A percentile compares a stretch with the other conserved stretches of the same genome.
These are phyloP conservation scores for Corythaeola cristata DNA, from an alignment of 2,113 vertebrate species.

Conservation along the genomic window DNA sequence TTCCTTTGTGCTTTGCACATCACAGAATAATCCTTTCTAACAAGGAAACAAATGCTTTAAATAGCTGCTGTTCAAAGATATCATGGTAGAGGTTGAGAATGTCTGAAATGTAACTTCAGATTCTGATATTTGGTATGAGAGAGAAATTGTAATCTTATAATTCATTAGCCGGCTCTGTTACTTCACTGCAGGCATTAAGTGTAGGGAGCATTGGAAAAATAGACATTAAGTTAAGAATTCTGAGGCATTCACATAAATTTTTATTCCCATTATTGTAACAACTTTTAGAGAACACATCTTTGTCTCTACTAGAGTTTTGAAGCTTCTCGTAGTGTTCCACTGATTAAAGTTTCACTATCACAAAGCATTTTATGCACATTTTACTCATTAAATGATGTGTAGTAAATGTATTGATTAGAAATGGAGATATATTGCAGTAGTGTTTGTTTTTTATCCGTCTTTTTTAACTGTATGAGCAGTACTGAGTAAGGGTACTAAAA, in stretches of 20 bases:
- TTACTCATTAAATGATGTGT: background rate
- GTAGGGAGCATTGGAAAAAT: background rate
- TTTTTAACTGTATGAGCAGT: background rate
- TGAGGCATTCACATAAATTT: background rate
- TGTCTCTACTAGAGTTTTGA: background rate
- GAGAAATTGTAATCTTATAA: background rate
- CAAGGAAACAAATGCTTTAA: constrained; percentile 9
- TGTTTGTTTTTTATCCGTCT: background rate
- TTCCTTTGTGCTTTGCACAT: constrained; percentile 58
- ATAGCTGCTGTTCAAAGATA: background rate
- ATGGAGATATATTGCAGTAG: background rate
- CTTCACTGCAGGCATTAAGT: background rate
- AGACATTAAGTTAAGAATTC: background rate
- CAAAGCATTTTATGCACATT: background rate
- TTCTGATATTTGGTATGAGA: background rate
- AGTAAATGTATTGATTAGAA: background rate
- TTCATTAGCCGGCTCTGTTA: background rate
- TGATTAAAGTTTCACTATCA: background rate
- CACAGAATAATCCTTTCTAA: constrained; percentile 21
- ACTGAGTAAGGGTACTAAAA: background rate
- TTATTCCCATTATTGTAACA: background rate
- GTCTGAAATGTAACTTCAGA: background rate
- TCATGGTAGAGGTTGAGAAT: background rate
- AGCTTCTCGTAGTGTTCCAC: background rate
- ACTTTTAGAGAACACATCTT: background rate